Evolutionary conservation across 2,888 invertebrate species (phyloP), one percentile per base, ranked within the genome.

Genomic region (Leistus spinibarbis): DNA sequence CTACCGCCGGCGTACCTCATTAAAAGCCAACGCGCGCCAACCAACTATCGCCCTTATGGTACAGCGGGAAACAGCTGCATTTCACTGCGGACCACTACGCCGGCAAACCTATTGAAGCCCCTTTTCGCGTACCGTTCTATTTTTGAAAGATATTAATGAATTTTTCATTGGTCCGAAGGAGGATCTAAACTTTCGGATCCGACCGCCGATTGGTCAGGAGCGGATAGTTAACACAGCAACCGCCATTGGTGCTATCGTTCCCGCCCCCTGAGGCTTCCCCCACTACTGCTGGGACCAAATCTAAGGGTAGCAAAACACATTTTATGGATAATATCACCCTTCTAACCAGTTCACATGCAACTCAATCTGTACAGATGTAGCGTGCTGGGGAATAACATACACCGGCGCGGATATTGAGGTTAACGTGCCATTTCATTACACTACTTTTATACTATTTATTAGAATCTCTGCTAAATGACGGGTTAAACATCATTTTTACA

Each of bases 131-230:
- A 81, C 82, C 83, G 84, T 83, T 85, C 84, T 85, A 85, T 86
- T 86, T 86, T 84, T 84, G 85, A 86, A 85, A 84, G 85, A 86
- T 86, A 86, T 86, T 86, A 85, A 86, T 86, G 86, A 84, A 84
- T 85, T 86, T 86, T 86, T 86, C 85, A 86, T 86, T 86, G 86
- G 86, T 82, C 81, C 84, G 83, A 84, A 84, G 85, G 86, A 84
- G 85, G 85, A 81, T 78, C 85, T 81, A 79, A 78, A 77, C 78
- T 78, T 79, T 78, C 78, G 79, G 79, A 79, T 79, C 80, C 78
- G 76, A 78, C 77, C 79, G 80, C 81, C 81, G 82, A 85, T 86
- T 86, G 85, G 85, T 81, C 40, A 83, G 80, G 78, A 78, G 74
- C 79, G 78, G 79, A 80, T 81, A 79, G 79, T 79, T 79, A 78